Evolutionary conservation across 1,140 invertebrate genomes (phyloP), one percentile per base, ranked within the genome.

Genomic region (Linepithema humile): DNA sequence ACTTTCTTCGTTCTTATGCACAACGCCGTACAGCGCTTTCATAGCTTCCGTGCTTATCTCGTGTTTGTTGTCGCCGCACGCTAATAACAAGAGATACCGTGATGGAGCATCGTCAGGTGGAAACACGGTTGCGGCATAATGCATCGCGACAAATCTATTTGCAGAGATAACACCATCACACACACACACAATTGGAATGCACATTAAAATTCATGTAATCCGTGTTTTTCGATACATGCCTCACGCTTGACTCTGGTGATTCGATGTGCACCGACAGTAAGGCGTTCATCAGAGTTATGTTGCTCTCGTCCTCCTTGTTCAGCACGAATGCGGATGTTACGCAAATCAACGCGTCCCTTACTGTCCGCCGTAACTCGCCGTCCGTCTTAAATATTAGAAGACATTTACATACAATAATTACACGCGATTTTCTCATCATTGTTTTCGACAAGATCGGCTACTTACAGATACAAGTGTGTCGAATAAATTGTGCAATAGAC

Each of bases 91-190:
- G 17, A 98, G 94, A 92, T 97, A 98, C 87, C 98, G 95, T 1
- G 98, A 97, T 2, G 97, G 96, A 2, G 97, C 96, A 92, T 98
- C 97, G 89, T 97, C 95, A 38, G 96, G 94, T 4, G 97, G 97
- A 93, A 98, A 99, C 60, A 98, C 96, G 20, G 96, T 96, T 2
- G 96, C 96, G 1, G 97, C 96, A 93, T 98, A 98, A 82, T 97
- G 95, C 82, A 98, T 97, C 29, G 97, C 97, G 23, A 98, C 96
- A 91, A 97, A 97, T 83, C 98, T 94, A 29, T 72, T 62, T 0
- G 38, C 6, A 88, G 82, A 84, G 32, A 9, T 73, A 83, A 80
- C 40, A 80, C 15, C 32, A 5, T 69, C 17, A 85, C 92, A 35
- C 94, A 40, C 10, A 53, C 55, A 50, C 6, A 72, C 0, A 53